These are phyloP conservation scores for Gortyna flavago DNA, from an alignment of 2,888 invertebrate genomes.

Conservation along the genomic window DNA sequence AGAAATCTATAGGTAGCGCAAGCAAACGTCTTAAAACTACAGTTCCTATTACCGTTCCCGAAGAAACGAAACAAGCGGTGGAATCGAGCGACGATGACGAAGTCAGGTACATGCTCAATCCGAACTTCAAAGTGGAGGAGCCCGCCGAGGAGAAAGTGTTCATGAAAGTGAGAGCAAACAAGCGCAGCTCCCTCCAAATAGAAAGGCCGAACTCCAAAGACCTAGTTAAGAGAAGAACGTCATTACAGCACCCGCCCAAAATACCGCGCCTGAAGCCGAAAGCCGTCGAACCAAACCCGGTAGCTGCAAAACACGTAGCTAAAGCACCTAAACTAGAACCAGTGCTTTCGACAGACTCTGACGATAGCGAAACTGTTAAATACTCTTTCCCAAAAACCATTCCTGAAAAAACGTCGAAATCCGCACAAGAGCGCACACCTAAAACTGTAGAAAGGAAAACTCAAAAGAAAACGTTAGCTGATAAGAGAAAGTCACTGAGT, in stretches of 20 bases:
- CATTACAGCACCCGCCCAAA: constrained; percentile 84
- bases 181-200: constrained; percentile 84
- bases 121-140: constrained; percentile 78
- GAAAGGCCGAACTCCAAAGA: constrained; percentile 85
- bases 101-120: constrained; percentile 86
- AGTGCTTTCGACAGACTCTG: constrained; percentile 81
- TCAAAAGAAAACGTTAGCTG: constrained; percentile 73
- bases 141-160: constrained; percentile 77
- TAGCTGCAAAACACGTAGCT: constrained; percentile 66
- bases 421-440: constrained; percentile 59
- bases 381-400: constrained; percentile 84
- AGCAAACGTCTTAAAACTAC: constrained; percentile 77
- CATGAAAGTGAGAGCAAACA: constrained; percentile 82
- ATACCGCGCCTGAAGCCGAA: constrained; percentile 82
- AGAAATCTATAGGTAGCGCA: constrained; percentile 70
- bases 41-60: constrained; percentile 55
- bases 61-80: constrained; percentile 63
- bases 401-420: constrained; percentile 66
- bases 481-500: constrained; percentile 81
- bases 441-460: constrained; percentile 67
- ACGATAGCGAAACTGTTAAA: constrained; percentile 85
- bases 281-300: constrained; percentile 70
- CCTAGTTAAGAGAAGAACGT: constrained; percentile 81
- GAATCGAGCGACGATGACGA: constrained; percentile 85
- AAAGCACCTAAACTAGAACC: constrained; percentile 72